phyloP scores from a whole-genome alignment of 2,888 invertebrate genomes.

The Melieria picta region DNA sequence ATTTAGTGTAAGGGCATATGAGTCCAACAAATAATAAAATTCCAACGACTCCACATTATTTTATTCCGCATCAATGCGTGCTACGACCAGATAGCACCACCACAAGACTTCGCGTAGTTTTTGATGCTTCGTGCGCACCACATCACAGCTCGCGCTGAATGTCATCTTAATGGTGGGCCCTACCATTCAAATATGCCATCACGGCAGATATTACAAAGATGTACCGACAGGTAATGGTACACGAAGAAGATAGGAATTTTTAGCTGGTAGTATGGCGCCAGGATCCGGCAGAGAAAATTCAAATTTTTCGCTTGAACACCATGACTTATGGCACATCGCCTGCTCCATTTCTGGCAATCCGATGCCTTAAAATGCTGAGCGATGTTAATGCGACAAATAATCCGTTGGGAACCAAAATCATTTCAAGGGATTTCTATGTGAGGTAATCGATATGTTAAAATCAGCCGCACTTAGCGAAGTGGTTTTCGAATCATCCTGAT shows the following conservation, averaged over 20 bases:
- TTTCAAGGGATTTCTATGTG: slow-evolving; percentile 41
- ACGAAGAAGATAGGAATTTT: no score
- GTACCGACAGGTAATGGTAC: slow-evolving; percentile 28
- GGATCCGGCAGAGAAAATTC: slow-evolving; percentile 1
- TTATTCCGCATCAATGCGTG: slow-evolving; percentile 39
- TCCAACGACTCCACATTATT: slow-evolving; percentile 27
- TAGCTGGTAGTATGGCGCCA: slow-evolving; percentile 26
- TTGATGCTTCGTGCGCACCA: slow-evolving; percentile 37
- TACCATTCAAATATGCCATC: slow-evolving; percentile 13
- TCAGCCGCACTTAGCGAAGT: slow-evolving; percentile 31
- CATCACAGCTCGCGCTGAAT: slow-evolving; percentile 35
- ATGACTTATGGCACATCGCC: slow-evolving; percentile 36
- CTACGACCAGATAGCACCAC: slow-evolving; percentile 34
- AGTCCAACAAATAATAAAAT: slow-evolving; percentile 13
- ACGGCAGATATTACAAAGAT: slow-evolving; percentile 29
- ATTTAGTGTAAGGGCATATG: no score
- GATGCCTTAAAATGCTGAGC: slow-evolving; percentile 31
- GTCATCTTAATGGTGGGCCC: slow-evolving; percentile 40
- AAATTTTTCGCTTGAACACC: slow-evolving; percentile 18
- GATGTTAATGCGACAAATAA: slow-evolving; percentile 27
- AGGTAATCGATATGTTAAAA: no score
- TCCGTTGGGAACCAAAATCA: slow-evolving; percentile 36
- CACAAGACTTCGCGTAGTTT: slow-evolving; percentile 39
- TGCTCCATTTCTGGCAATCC: slow-evolving; percentile 37
- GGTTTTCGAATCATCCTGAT: slow-evolving; percentile 25